Evolutionary conservation across 2,113 vertebrate genomes (phyloP).

Genomic region (Lophotis ruficrista): DNA sequence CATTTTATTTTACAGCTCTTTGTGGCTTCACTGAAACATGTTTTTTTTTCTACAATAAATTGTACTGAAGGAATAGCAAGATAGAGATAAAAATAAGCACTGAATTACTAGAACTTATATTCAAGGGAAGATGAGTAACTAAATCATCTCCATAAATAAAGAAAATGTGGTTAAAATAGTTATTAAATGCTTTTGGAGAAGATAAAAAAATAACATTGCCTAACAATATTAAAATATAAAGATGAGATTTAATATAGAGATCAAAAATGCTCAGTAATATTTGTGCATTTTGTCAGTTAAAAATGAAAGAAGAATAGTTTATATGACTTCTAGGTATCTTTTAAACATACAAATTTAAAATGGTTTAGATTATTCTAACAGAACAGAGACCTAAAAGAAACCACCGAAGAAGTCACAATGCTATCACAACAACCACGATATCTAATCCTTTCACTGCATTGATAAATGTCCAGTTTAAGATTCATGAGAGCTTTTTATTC

Average conservation of each 20-base stretch:
- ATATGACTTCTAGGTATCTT: neutral
- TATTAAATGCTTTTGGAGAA: neutral
- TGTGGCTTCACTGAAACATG: neutral
- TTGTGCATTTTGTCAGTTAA: neutral
- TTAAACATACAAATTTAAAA: neutral
- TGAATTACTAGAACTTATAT: neutral
- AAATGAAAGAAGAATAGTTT: neutral
- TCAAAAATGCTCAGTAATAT: neutral
- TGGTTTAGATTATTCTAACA: neutral
- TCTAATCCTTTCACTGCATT: neutral
- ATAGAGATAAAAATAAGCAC: neutral
- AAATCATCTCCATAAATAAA: neutral
- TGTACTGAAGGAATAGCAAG: neutral
- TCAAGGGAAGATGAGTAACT: neutral
- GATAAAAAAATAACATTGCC: neutral
- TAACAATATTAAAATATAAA: neutral
- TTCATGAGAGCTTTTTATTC: neutral
- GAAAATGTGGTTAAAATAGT: neutral
- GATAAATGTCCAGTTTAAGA: neutral
- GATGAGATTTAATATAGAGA: neutral
- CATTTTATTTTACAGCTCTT: neutral
- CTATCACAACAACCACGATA: neutral
- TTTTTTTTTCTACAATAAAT: neutral
- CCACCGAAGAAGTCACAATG: neutral
- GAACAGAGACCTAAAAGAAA: neutral